These are phyloP conservation scores for Rutpela maculata DNA, from an alignment of 2,888 invertebrate genomes.

Conservation along the genomic window DNA sequence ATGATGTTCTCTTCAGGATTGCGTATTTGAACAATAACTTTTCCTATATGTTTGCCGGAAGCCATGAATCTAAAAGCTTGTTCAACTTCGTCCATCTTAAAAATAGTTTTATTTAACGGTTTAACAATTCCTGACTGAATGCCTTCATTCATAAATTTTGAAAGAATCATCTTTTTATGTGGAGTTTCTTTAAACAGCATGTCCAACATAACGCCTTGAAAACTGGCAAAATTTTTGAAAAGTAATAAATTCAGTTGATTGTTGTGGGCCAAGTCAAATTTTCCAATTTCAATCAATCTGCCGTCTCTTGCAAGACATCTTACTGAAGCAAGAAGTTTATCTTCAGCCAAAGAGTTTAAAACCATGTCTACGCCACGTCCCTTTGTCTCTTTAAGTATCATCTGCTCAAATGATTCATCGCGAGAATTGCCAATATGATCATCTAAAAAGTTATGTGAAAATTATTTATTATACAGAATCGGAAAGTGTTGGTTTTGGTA, in stretches of 20 bases:
- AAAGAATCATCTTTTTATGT: slow-evolving; percentile 17
- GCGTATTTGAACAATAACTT: slow-evolving; percentile 75
- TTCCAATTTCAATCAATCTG: slow-evolving; percentile 90
- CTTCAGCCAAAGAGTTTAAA: slow-evolving; percentile 93
- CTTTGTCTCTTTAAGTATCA: slow-evolving; percentile 86
- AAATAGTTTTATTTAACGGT: slow-evolving; percentile 82
- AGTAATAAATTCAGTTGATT: slow-evolving; percentile 79
- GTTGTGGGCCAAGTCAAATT: slow-evolving; percentile 86
- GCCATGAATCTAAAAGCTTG: slow-evolving; percentile 82
- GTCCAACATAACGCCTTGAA: slow-evolving; percentile 88
- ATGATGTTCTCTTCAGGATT: slow-evolving; percentile 65
- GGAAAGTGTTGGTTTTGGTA: too few species aligned
- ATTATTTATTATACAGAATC: too few species aligned
- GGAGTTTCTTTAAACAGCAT: slow-evolving; percentile 49
- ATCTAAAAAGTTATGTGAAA: slow-evolving; percentile 48
- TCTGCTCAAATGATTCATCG: slow-evolving; percentile 89
- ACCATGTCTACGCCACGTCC: slow-evolving; percentile 94
- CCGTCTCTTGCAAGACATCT: slow-evolving; percentile 79
- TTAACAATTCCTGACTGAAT: slow-evolving; percentile 78
- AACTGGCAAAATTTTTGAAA: slow-evolving; percentile 83
- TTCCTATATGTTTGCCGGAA: slow-evolving; percentile 88
- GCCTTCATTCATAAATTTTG: slow-evolving; percentile 27
- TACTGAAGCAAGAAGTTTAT: slow-evolving; percentile 86
- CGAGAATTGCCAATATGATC: slow-evolving; percentile 79
- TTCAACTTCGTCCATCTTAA: slow-evolving; percentile 81